A percentile compares a stretch with the other conserved stretches of the same genome.
phyloP scores from a whole-genome alignment of 2,797 vertebrate genomes.

The Aphelocoma californica region DNA sequence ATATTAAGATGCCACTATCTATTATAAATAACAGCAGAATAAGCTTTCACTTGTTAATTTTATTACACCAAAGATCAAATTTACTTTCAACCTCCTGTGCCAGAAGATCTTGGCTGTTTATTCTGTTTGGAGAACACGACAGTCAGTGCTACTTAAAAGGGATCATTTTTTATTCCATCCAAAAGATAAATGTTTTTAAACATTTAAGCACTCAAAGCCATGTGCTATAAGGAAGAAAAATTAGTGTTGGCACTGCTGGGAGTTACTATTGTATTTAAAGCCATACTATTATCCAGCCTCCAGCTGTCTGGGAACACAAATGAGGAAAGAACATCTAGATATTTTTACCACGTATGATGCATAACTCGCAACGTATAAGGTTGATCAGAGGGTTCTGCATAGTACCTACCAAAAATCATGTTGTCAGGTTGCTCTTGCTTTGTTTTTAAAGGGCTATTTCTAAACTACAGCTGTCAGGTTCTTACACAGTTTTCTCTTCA shows the following conservation, averaged over 20 bases:
- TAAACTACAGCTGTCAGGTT: background rate
- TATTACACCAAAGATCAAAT: background rate
- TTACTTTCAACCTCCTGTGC: background rate
- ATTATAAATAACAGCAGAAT: background rate
- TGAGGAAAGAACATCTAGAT: background rate
- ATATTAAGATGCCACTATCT: background rate
- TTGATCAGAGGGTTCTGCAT: background rate
- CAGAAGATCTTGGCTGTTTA: background rate
- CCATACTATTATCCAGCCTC: background rate
- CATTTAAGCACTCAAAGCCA: background rate
- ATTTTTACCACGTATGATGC: slow-evolving; percentile 3
- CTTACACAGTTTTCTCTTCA: slow-evolving; percentile 1
- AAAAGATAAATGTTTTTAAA: slow-evolving; percentile 41
- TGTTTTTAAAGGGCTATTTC: background rate
- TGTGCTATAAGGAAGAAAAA: background rate
- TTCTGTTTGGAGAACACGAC: background rate
- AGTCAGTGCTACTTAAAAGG: background rate
- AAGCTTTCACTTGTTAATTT: slow-evolving; percentile 15
- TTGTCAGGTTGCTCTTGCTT: background rate
- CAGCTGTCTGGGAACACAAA: background rate
- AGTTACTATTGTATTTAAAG: slow-evolving; percentile 28
- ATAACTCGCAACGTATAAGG: background rate
- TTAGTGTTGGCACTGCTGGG: background rate
- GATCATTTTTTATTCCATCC: background rate
- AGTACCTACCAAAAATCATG: background rate